Percentiles rank a stretch among this genome's conserved stretches.
Evolutionary conservation across 2,797 vertebrate genomes (phyloP).

Genomic region (Oceanodroma leucorhoa): DNA sequence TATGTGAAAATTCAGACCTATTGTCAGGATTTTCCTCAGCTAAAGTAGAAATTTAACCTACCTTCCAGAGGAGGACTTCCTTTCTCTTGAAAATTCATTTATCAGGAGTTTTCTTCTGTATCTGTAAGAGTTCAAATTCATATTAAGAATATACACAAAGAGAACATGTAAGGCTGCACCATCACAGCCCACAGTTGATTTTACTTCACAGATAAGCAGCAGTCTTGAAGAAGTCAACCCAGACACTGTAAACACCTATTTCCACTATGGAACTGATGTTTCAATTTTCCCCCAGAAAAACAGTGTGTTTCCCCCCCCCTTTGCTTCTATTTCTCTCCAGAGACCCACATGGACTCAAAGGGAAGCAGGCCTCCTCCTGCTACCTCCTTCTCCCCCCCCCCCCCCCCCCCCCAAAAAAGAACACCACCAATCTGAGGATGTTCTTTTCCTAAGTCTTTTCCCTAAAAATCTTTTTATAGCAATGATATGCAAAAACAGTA

Average conservation of each 20-base stretch:
- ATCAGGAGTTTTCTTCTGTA: slow-evolving; percentile 92
- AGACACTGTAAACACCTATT: neutral
- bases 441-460: neutral
- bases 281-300: neutral
- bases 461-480: neutral
- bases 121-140: slow-evolving; percentile 69
- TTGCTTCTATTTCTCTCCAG: too few relatives aligned
- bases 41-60: slow-evolving; percentile 43
- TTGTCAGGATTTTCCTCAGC: neutral
- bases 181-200: neutral
- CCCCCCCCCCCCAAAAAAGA: too few relatives aligned
- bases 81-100: slow-evolving; percentile 85
- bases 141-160: neutral
- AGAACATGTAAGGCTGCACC: neutral
- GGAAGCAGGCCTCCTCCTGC: too few relatives aligned
- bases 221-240: neutral
- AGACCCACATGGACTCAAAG: too few relatives aligned
- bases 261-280: neutral
- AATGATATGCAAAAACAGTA: rapidly evolving
- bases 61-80: slow-evolving; percentile 90
- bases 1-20: neutral
- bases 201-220: neutral
- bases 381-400: too few relatives aligned
- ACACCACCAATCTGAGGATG: neutral
- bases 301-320: too few relatives aligned